These are phyloP conservation scores for Dendroctonus valens DNA, from an alignment of 1,140 invertebrate species.

Conservation along the genomic window DNA sequence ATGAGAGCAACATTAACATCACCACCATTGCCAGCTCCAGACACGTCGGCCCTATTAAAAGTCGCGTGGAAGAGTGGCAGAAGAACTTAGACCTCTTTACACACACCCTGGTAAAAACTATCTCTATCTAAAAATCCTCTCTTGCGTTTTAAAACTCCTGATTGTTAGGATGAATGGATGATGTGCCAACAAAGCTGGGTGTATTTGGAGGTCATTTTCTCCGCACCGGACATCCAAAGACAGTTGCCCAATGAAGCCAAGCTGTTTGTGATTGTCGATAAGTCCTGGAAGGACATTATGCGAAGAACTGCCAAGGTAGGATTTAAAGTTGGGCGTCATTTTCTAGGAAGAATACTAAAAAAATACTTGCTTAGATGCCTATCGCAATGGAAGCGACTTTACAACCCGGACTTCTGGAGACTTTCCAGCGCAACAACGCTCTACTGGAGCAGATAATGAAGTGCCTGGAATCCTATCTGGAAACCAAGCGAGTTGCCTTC, in stretches of 20 bases:
- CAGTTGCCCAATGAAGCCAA: conserved; percentile 83
- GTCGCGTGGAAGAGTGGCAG: conserved; percentile 77
- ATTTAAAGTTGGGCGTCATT: neutral
- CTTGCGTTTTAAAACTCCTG: conserved; percentile 4
- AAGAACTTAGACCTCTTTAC: conserved; percentile 71
- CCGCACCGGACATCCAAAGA: conserved; percentile 84
- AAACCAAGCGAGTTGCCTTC: conserved; percentile 88
- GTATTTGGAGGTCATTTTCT: conserved; percentile 85
- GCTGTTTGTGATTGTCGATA: conserved; percentile 80
- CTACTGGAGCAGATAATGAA: conserved; percentile 80
- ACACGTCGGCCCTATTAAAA: conserved; percentile 78
- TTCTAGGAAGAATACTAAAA: neutral
- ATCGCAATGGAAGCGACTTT: conserved; percentile 69
- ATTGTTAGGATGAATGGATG: conserved; percentile 75
- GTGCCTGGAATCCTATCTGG: conserved; percentile 75
- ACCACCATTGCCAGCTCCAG: conserved; percentile 81
- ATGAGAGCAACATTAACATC: conserved; percentile 84
- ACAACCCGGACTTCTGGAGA: conserved; percentile 66
- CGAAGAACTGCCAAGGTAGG: conserved; percentile 67
- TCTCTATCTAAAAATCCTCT: too few species aligned
- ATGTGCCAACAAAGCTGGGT: conserved; percentile 82
- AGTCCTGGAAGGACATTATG: conserved; percentile 85
- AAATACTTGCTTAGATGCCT: conserved; percentile 55
- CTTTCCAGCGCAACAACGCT: conserved; percentile 71
- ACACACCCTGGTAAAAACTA: conserved; percentile 65